Base-by-base conservation (phyloP, 2,797 vertebrate species). In the Pachyuromys duprasi region DNA sequence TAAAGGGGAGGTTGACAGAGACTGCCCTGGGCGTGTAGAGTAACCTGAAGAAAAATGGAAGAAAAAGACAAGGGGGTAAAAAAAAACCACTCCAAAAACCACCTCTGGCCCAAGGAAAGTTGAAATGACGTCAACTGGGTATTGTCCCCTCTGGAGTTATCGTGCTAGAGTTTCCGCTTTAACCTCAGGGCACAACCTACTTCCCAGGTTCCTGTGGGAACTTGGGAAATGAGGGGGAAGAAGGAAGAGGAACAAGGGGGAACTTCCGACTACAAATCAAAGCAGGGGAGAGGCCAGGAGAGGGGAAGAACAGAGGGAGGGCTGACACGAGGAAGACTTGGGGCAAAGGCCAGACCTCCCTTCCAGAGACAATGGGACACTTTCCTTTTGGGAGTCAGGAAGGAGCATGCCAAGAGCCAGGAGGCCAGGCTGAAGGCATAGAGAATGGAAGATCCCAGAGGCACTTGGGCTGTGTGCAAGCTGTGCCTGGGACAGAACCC, bases 201-300 rank as follows among this genome's bases (percentile, higher is more conserved):
- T 97, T 97, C 94, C 95, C 93, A 96, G 49, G 98, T 98, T 99
- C 98, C 98, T 98, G 98, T 98, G 98, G 98, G 98, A 99, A 99
- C 93, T 24, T 86, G 98, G 96, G 97, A 98, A 98, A 96, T 92
- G 15, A 95, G 96, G 95, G 87, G 98, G 98, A 98, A 98, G 97
- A 97, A 96, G 94, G 86, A 91, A 88, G 90, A 97, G 96, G 97
- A 98, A 98, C 98, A 96, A 94, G 24, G 12, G 13, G 97, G 96
- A 67, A 96, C 80, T 83, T 83, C 97, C 96, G 81, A 96, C 95
- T 90, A 18, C 70, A 94, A 98, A 97, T 95, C 98, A 98, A 97
- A 97, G 97, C 31, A 0, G 63, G 2, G 39, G 89, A 86, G 84
- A 74, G 95, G 90, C 90, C 65, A 28, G 57, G 78, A 72, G 90